Percentiles rank a stretch among this genome's conserved stretches.
These are phyloP conservation scores for Loxodonta africana DNA, from an alignment of 2,113 vertebrate species.

Conservation along the genomic window DNA sequence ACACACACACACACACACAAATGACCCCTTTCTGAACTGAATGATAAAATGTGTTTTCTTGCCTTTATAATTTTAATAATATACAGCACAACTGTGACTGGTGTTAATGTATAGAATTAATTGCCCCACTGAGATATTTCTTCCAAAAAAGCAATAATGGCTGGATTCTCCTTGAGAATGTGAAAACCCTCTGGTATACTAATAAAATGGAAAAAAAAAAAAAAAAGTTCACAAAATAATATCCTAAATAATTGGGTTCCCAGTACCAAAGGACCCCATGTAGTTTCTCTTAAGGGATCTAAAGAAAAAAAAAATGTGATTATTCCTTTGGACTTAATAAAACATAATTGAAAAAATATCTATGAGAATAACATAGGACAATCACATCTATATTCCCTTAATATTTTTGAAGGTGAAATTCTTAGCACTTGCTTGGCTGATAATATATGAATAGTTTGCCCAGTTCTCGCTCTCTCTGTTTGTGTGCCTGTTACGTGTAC, in stretches of 20 bases:
- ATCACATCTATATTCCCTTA: constrained; percentile 78
- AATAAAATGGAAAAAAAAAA: constrained; percentile 86
- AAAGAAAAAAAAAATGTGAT: constrained; percentile 89
- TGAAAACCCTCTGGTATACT: constrained; percentile 89
- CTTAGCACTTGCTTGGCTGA: constrained; percentile 75
- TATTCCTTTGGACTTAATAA: constrained; percentile 92
- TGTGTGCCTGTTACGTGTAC: not conserved
- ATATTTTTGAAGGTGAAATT: constrained; percentile 85
- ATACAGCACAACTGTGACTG: constrained; percentile 78
- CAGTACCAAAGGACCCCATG: constrained; percentile 87
- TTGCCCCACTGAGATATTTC: constrained; percentile 87
- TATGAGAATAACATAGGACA: constrained; percentile 77
- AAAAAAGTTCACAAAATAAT: constrained; percentile 88
- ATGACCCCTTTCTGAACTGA: constrained; percentile 85
- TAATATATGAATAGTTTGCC: constrained; percentile 69
- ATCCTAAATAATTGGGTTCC: constrained; percentile 91
- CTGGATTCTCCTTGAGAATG: constrained; percentile 85
- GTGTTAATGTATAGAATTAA: constrained; percentile 90
- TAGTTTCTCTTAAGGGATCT: constrained; percentile 88
- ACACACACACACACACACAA: constrained; percentile 67
- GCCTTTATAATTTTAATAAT: constrained; percentile 80
- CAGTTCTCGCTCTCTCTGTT: not conserved
- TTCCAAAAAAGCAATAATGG: constrained; percentile 90
- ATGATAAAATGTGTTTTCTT: constrained; percentile 82
- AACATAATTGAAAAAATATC: constrained; percentile 87